Evolutionary conservation across 2,797 vertebrate genomes (phyloP).

Genomic region (Lutjanus argentimaculatus): DNA sequence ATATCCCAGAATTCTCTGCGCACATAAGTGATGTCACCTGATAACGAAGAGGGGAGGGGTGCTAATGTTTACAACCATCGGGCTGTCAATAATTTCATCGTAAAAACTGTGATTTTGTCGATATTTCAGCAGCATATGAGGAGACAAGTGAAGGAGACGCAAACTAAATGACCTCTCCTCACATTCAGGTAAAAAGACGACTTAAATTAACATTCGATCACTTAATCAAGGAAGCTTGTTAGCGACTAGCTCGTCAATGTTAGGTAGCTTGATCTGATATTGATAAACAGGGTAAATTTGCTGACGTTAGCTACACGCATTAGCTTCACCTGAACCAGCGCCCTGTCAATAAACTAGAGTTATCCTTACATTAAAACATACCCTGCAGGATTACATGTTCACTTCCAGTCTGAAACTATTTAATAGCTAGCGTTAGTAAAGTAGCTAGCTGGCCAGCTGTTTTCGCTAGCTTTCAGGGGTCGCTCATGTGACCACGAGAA

Average conservation of each 20-base stretch:
- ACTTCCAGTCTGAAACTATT: neutral
- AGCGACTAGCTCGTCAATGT: constrained; percentile 60
- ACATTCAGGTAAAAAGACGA: constrained; percentile 56
- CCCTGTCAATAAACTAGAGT: neutral
- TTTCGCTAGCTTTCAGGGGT: neutral
- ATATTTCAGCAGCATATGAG: constrained; percentile 24
- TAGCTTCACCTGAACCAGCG: neutral
- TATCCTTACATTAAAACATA: neutral
- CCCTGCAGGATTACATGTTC: neutral
- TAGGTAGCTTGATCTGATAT: constrained; percentile 4
- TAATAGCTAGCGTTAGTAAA: neutral
- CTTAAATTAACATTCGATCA: neutral
- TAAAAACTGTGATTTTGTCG: constrained; percentile 36
- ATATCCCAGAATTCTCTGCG: constrained; percentile 69
- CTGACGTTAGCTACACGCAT: neutral
- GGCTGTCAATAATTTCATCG: constrained; percentile 49
- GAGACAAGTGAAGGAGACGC: constrained; percentile 9
- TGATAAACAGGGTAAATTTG: constrained; percentile 37
- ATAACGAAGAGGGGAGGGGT: constrained; percentile 62
- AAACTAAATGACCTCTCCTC: constrained; percentile 30
- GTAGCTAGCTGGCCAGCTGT: constrained; percentile 30
- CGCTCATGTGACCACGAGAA: neutral
- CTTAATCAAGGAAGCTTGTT: constrained; percentile 35
- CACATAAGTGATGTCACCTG: constrained; percentile 78
- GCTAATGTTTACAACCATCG: constrained; percentile 82